phyloP scores from a whole-genome alignment of 1,140 invertebrate species.

The Lordiphosa mommai region DNA sequence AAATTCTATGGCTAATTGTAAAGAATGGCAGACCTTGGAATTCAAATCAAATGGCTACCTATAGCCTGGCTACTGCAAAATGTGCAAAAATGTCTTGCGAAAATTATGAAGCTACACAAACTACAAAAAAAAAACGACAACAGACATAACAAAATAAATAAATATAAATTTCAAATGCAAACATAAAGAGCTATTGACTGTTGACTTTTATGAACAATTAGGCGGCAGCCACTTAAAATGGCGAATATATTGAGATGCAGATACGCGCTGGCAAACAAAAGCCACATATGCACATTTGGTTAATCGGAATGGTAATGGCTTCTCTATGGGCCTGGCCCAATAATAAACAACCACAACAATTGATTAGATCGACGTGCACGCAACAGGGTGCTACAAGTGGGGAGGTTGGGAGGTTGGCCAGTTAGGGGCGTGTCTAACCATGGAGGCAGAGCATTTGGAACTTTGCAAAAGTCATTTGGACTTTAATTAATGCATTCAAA shows the following conservation, averaged over 20 bases:
- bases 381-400: constrained; percentile 1
- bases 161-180: constrained; percentile 76
- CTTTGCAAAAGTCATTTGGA: constrained; percentile 56
- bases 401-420: constrained; percentile 7
- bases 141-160: constrained; percentile 66
- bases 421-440: constrained; percentile 3
- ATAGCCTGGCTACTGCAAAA: constrained; percentile 8
- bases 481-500: constrained; percentile 79
- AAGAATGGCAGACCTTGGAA: constrained; percentile 73
- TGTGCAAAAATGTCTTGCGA: constrained; percentile 46
- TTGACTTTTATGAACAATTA: constrained; percentile 78
- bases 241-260: constrained; percentile 60
- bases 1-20: constrained; percentile 74
- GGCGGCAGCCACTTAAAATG: constrained; percentile 74
- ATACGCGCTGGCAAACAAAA: constrained; percentile 31
- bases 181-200: constrained; percentile 78
- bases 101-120: constrained; percentile 73
- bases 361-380: constrained; percentile 67
- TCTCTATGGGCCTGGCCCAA: constrained; percentile 73
- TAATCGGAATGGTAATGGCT: constrained; percentile 67
- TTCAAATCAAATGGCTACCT: constrained; percentile 44
- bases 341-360: constrained; percentile 73
- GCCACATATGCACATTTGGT: constrained; percentile 36
- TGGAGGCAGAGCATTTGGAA: constrained; percentile 42
- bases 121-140: constrained; percentile 25